Evolutionary conservation across 2,888 invertebrate species (phyloP).

Genomic region (Xestia c-nigrum): DNA sequence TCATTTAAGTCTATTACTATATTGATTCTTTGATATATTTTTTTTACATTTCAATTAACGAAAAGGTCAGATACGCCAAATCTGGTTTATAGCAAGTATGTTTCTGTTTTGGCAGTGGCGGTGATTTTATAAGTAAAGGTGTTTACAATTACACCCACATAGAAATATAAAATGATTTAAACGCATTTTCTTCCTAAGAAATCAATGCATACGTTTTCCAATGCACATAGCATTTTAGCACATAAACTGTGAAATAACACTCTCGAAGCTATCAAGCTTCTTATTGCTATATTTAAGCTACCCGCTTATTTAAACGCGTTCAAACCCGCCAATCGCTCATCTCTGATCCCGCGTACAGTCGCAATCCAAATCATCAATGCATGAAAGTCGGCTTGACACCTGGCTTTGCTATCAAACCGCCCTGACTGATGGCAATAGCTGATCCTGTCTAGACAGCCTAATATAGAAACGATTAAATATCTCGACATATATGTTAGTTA

Average conservation of each 20-base stretch:
- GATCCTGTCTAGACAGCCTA: conserved; percentile 63
- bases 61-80: background rate
- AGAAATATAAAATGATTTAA: background rate
- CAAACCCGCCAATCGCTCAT: conserved; percentile 7
- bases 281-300: background rate
- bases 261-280: background rate
- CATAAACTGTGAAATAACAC: background rate
- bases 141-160: background rate
- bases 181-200: background rate
- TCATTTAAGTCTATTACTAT: background rate
- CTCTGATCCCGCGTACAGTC: conserved; percentile 31
- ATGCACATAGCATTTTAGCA: background rate
- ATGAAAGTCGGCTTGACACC: conserved; percentile 55
- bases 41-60: background rate
- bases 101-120: background rate
- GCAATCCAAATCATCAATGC: conserved; percentile 52
- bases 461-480: conserved; percentile 60
- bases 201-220: background rate
- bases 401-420: conserved; percentile 52
- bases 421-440: conserved; percentile 57
- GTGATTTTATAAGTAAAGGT: background rate
- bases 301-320: background rate
- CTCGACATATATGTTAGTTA: conserved; percentile 39
- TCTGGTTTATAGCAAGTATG: background rate
- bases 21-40: background rate